phyloP scores from a whole-genome alignment of 2,797 vertebrate species.

The Gymnoscopelus braueri region DNA sequence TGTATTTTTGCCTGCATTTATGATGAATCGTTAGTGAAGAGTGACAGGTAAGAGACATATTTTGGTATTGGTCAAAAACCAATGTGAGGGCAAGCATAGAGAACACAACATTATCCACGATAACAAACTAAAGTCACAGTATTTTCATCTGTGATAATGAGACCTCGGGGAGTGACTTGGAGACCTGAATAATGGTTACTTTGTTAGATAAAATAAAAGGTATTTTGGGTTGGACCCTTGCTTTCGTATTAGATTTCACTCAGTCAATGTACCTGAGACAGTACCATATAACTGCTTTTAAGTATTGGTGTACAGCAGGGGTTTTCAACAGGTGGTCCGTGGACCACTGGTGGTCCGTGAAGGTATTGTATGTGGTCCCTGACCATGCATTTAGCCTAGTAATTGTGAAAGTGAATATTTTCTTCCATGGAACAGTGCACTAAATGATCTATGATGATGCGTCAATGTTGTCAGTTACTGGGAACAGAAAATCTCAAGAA shows the following conservation, averaged over 20 bases:
- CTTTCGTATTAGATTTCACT: constrained; percentile 26
- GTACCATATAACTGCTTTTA: constrained; percentile 21
- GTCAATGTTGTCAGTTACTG: too few relatives aligned
- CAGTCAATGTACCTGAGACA: constrained; percentile 10
- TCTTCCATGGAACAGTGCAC: too few relatives aligned
- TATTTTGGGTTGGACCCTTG: background rate
- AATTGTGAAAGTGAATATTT: too few relatives aligned
- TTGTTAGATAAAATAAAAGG: background rate
- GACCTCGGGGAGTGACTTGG: constrained; percentile 5
- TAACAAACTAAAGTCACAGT: constrained; percentile 1
- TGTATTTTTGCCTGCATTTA: constrained; percentile 4
- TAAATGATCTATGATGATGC: too few relatives aligned
- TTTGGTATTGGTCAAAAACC: constrained; percentile 3
- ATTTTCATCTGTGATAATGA: constrained; percentile 11
- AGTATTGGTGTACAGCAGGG: too few relatives aligned
- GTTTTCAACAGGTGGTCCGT: too few relatives aligned
- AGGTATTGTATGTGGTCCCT: too few relatives aligned
- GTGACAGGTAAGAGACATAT: background rate
- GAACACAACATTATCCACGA: background rate
- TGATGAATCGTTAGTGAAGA: constrained; percentile 1
- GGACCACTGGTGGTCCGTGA: too few relatives aligned
- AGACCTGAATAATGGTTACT: constrained; percentile 7
- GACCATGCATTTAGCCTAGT: too few relatives aligned
- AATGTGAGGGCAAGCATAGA: background rate
- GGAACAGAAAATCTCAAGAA: too few relatives aligned